Base-by-base conservation (phyloP, 2,888 invertebrate species). In the Cerastis leucographa region DNA sequence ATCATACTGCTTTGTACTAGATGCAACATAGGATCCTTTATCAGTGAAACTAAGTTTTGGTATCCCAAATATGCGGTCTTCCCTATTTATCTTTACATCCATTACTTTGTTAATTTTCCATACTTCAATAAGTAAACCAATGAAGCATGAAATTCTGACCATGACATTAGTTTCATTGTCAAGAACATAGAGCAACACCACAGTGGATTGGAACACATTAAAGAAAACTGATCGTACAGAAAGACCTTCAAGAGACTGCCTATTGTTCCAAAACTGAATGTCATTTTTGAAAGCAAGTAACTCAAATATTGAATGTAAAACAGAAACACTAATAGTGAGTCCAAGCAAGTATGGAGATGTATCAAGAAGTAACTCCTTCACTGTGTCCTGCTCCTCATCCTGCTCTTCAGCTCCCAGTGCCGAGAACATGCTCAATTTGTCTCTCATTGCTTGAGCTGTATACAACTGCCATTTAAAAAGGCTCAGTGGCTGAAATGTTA, bases 251-350 rank as follows among this genome's bases (percentile, higher is more conserved):
- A 99, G 96, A 0, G 99, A 99, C 93, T 99, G 99, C 25, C 99
- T 97, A 91, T 99, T 99, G 90, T 99, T 99, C 99, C 99, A 99
- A 94, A 99, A 99, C 94, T 99, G 99, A 91, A 99, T 99, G 94
- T 99, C 99, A 96, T 99, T 99, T 97, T 99, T 99, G 94, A 99
- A 99, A 64, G 99, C 99, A 75, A 99, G 97, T 87, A 99, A 97
- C 94, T 99, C 99, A 97, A 99, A 99, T 83, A 99, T 98, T 77
- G 99, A 99, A 96, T 99, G 99, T 35, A 99, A 97, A 77, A 99
- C 97, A 0, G 99, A 99, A 0, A 99, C 98, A 72, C 98, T 97
- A 80, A 99, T 97, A 4, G 99, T 99, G 74, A 99, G 94, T 8
- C 97, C 99, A 59, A 99, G 97, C 54, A 99, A 97, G 92, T 99